Evolutionary conservation across 2,113 vertebrate species (phyloP).

Genomic region (Thryonomys swinderianus): DNA sequence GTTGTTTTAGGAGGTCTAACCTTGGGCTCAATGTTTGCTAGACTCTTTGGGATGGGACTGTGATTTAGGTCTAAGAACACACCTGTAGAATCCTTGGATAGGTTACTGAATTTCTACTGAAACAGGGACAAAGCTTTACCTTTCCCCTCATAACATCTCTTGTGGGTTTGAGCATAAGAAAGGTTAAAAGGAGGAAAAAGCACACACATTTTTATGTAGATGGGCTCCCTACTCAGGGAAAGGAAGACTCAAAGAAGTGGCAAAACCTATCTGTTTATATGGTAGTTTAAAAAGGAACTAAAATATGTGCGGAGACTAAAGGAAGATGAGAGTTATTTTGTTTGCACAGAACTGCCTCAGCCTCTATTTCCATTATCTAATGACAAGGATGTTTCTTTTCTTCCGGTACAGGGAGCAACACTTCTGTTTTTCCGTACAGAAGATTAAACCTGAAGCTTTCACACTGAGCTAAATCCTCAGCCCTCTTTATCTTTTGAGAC

Average conservation of each 20-base stretch:
- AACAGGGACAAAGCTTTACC: neutral
- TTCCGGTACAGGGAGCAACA: neutral
- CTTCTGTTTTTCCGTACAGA: neutral
- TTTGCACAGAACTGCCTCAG: neutral
- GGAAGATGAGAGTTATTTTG: neutral
- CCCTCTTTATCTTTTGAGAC: neutral
- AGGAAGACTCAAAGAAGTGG: neutral
- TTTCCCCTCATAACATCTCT: neutral
- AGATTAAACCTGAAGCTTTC: neutral
- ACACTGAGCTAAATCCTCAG: neutral
- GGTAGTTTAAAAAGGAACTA: neutral
- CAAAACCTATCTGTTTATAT: neutral
- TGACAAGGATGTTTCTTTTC: neutral
- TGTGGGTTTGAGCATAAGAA: neutral
- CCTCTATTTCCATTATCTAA: neutral
- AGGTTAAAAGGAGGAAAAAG: neutral
- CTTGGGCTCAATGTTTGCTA: neutral
- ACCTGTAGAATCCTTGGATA: neutral
- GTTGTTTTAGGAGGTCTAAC: neutral
- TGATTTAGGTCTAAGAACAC: neutral
- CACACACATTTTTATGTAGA: neutral
- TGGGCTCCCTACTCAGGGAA: neutral
- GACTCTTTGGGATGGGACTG: neutral
- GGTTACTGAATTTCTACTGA: conserved; percentile 8
- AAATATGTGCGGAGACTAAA: neutral